Evolutionary conservation across 2,888 invertebrate species (phyloP).

Genomic region (Rhingia campestris): DNA sequence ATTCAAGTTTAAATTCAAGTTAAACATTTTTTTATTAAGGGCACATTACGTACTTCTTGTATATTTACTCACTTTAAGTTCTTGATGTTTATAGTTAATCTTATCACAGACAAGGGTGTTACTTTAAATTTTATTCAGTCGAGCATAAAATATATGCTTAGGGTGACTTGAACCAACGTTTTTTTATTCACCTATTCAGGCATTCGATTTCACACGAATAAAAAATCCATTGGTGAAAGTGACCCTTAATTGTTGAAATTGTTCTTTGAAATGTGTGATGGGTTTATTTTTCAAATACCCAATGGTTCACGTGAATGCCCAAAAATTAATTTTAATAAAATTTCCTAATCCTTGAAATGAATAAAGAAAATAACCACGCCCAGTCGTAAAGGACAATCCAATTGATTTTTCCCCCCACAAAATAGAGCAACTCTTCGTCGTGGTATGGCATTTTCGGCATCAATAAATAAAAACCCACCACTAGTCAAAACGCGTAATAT

Average conservation of each 20-base stretch:
- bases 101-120: not conserved
- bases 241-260: too few species aligned
- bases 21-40: conserved; percentile 4
- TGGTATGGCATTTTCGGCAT: conserved; percentile 88
- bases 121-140: too few species aligned
- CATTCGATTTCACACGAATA: too few species aligned
- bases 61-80: conserved; percentile 22
- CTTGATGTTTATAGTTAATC: not conserved
- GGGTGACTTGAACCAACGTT: too few species aligned
- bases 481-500: conserved; percentile 91
- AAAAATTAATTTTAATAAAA: not conserved
- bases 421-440: conserved; percentile 86
- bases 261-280: too few species aligned
- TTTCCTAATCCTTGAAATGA: conserved; percentile 47
- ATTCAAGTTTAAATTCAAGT: not conserved
- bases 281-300: too few species aligned
- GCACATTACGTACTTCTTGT: conserved; percentile 2
- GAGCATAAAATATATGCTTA: too few species aligned
- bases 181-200: too few species aligned
- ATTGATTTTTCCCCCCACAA: conserved; percentile 20
- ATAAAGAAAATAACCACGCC: conserved; percentile 53
- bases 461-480: conserved; percentile 89
- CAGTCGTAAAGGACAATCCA: not conserved
- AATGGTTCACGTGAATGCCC: too few species aligned
- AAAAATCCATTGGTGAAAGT: too few species aligned